Evolutionary conservation across 2,113 vertebrate species (phyloP).

Genomic region (Arizona elegans): DNA sequence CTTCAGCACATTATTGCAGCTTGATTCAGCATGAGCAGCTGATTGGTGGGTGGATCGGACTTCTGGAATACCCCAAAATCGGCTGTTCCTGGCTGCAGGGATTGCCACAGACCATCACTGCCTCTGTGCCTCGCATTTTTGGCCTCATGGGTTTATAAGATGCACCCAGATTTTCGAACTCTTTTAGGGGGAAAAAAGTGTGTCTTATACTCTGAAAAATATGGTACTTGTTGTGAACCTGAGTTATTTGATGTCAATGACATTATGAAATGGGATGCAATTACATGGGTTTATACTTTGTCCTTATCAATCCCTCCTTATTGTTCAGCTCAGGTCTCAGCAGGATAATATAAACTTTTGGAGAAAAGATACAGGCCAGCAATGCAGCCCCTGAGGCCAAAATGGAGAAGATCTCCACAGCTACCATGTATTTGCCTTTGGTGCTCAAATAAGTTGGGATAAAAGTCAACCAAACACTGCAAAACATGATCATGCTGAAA

Average conservation of each 20-base stretch:
- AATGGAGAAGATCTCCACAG: slow-evolving; percentile 8
- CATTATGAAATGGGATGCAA: not conserved
- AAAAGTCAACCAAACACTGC: not conserved
- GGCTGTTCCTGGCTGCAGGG: too few relatives aligned
- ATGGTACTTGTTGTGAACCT: not conserved
- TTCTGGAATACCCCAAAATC: too few relatives aligned
- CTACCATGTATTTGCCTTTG: not conserved
- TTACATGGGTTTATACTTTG: not conserved
- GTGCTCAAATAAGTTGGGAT: not conserved
- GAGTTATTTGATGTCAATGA: not conserved
- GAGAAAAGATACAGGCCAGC: not conserved
- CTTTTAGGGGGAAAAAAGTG: too few relatives aligned
- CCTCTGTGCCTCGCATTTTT: too few relatives aligned
- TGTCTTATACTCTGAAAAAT: too few relatives aligned
- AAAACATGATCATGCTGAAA: not conserved
- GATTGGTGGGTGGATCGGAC: too few relatives aligned
- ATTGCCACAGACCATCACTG: too few relatives aligned
- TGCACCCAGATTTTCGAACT: too few relatives aligned
- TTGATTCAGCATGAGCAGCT: too few relatives aligned
- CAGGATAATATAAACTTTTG: not conserved
- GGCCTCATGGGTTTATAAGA: too few relatives aligned
- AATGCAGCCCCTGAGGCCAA: not conserved
- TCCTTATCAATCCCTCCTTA: not conserved
- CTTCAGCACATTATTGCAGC: too few relatives aligned
- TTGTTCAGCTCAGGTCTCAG: not conserved